These are phyloP conservation scores for Chaetops frenatus DNA, from an alignment of 2,113 vertebrate species.

Conservation along the genomic window DNA sequence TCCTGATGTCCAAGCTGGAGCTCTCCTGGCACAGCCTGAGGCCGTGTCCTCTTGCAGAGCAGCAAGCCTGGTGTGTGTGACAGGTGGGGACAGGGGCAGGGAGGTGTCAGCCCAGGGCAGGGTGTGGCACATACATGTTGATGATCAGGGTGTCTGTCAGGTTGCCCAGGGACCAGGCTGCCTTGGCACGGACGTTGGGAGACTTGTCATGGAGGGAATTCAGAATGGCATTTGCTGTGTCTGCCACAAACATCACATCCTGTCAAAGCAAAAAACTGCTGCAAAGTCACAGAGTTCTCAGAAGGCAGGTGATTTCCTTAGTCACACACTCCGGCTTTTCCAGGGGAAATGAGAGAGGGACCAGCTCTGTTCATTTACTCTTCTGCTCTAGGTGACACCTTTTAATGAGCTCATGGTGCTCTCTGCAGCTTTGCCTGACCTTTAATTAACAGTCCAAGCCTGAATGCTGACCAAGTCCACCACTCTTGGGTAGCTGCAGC, in stretches of 20 bases:
- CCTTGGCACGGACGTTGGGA: slow-evolving; percentile 89
- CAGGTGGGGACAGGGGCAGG: rapidly evolving
- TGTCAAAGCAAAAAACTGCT: slow-evolving; percentile 31
- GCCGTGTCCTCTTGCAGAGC: not conserved
- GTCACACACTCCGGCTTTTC: not conserved
- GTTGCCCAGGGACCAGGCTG: slow-evolving; percentile 95
- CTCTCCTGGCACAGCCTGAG: not conserved
- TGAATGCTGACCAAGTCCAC: not conserved
- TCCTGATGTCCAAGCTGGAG: not conserved
- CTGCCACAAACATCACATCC: slow-evolving; percentile 97
- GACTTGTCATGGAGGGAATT: slow-evolving; percentile 86
- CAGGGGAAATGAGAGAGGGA: not conserved
- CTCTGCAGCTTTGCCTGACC: not conserved
- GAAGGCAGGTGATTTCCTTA: not conserved
- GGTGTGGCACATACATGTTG: slow-evolving; percentile 81
- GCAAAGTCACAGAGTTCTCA: not conserved
- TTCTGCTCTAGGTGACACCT: not conserved
- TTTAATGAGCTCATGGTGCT: not conserved
- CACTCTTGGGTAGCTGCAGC: not conserved
- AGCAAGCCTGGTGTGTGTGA: rapidly evolving
- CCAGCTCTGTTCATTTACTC: not conserved
- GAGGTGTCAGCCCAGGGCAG: not conserved
- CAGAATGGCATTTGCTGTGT: slow-evolving; percentile 89
- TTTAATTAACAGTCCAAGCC: not conserved
- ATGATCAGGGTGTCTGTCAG: slow-evolving; percentile 91